Percentiles rank a stretch among this genome's conserved stretches.
phyloP scores from a whole-genome alignment of 1,140 invertebrate species.

The Grapholita molesta region DNA sequence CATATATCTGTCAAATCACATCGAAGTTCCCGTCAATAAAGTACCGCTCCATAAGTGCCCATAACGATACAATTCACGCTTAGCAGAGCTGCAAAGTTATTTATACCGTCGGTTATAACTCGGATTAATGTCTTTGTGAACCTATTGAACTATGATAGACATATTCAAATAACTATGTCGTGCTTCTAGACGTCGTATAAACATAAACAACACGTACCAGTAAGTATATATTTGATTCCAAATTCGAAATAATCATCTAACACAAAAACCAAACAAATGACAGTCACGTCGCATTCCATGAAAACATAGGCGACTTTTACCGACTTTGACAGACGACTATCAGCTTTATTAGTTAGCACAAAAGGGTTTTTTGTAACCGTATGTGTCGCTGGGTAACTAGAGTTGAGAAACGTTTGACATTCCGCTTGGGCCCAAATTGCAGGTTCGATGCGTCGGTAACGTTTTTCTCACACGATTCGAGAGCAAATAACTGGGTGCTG shows the following conservation, averaged over 20 bases:
- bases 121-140: not conserved
- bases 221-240: slow-evolving; percentile 12
- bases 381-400: slow-evolving; percentile 8
- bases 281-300: slow-evolving; percentile 8
- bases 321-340: not conserved
- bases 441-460: slow-evolving; percentile 47
- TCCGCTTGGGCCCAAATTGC: slow-evolving; percentile 51
- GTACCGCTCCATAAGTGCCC: not conserved
- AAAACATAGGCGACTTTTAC: not conserved
- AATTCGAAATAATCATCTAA: slow-evolving; percentile 18
- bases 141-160: not conserved
- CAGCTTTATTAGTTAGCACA: not conserved
- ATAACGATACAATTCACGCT: not conserved
- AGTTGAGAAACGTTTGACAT: slow-evolving; percentile 61
- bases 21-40: not conserved
- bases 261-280: slow-evolving; percentile 16
- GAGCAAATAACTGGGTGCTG: slow-evolving; percentile 68
- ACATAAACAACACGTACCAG: slow-evolving; percentile 12
- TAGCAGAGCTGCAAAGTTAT: not conserved
- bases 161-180: not conserved
- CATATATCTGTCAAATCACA: not conserved
- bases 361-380: not conserved
- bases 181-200: not conserved
- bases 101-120: not conserved
- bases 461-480: slow-evolving; percentile 70